Percentiles rank a stretch among this genome's conserved stretches.
Conservation (phyloP, 2,113 vertebrate genomes). For the Vulpes ferrilata region DNA sequence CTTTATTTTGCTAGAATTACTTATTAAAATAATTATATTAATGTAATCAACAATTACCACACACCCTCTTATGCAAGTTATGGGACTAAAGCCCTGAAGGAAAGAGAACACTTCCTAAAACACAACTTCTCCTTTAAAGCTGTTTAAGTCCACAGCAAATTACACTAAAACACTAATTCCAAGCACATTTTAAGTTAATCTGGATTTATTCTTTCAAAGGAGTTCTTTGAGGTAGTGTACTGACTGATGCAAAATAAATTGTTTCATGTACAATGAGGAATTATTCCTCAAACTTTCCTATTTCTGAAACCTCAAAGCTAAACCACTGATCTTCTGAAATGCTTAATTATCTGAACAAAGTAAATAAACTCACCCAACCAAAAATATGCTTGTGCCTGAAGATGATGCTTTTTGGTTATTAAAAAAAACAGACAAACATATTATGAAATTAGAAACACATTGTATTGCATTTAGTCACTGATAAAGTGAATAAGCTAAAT, state of each 20-base stretch:
- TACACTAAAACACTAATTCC: slow-evolving; percentile 54
- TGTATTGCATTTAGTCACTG: slow-evolving; percentile 55
- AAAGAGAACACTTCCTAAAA: not conserved
- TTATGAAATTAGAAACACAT: slow-evolving; percentile 58
- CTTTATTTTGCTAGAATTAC: not conserved
- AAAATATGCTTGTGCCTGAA: slow-evolving; percentile 64
- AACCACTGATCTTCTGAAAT: slow-evolving; percentile 52
- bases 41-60: not conserved
- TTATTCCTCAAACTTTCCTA: slow-evolving; percentile 42
- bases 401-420: slow-evolving; percentile 41
- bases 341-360: slow-evolving; percentile 70
- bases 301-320: slow-evolving; percentile 65
- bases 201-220: slow-evolving; percentile 56
- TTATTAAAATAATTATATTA: not conserved
- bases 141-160: slow-evolving; percentile 33
- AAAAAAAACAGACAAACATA: slow-evolving; percentile 28
- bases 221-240: slow-evolving; percentile 54
- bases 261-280: slow-evolving; percentile 62
- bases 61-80: not conserved
- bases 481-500: slow-evolving; percentile 67
- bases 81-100: not conserved
- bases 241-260: slow-evolving; percentile 65
- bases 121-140: not conserved
- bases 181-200: slow-evolving; percentile 61
- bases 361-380: slow-evolving; percentile 53